Percentiles rank a stretch among this genome's conserved stretches.
phyloP scores from a whole-genome alignment of 2,888 invertebrate species.

The Amiota minor region DNA sequence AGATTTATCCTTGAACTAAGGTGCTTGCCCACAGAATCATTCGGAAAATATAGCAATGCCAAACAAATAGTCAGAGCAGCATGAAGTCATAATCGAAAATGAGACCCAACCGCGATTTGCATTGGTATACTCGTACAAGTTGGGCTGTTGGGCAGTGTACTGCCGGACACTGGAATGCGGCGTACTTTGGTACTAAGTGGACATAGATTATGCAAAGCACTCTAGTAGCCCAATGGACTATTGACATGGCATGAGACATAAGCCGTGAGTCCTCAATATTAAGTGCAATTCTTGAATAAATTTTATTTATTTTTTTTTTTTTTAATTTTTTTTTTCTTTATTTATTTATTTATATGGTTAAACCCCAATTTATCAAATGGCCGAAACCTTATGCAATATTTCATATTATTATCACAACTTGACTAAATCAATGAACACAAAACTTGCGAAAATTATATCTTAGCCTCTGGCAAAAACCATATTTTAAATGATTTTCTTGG shows the following conservation, averaged over 20 bases:
- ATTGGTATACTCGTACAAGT: slow-evolving; percentile 99
- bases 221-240: slow-evolving; percentile 92
- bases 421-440: too few relatives aligned
- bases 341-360: too few relatives aligned
- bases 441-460: too few relatives aligned
- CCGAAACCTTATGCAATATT: too few relatives aligned
- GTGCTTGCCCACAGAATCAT: slow-evolving; percentile 98
- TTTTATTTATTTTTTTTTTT: too few relatives aligned
- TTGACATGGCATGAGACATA: slow-evolving; percentile 97
- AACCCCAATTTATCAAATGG: too few relatives aligned
- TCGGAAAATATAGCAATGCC: slow-evolving; percentile 92
- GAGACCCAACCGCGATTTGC: slow-evolving; percentile 95
- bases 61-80: slow-evolving; percentile 94
- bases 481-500: too few relatives aligned
- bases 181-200: slow-evolving; percentile 93
- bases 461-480: too few relatives aligned
- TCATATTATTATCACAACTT: too few relatives aligned
- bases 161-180: slow-evolving; percentile 88
- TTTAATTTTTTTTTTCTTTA: too few relatives aligned
- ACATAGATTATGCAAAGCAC: slow-evolving; percentile 91
- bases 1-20: slow-evolving; percentile 92
- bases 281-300: slow-evolving; percentile 95
- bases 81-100: slow-evolving; percentile 95
- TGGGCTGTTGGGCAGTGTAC: slow-evolving; percentile 86
- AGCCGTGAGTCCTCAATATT: slow-evolving; percentile 97